Evolutionary conservation across 2,113 vertebrate genomes (phyloP), one percentile per base, ranked within the genome.

Genomic region (Hystrix cristata): DNA sequence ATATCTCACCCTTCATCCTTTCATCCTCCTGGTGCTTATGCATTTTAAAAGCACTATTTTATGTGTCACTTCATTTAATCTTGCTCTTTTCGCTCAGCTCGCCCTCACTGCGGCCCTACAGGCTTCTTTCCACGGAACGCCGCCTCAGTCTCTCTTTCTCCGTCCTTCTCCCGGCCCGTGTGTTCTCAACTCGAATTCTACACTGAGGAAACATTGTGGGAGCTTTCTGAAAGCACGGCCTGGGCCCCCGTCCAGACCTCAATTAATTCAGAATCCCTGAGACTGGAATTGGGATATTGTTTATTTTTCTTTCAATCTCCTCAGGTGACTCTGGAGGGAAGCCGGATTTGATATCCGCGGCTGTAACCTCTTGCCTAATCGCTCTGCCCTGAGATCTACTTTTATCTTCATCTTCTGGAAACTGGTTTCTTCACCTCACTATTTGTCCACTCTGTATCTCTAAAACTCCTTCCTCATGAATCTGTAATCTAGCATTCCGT

Each of bases 11-110:
- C 59, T 91, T 97, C 1, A 3, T 72, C 12, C 59, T 91, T 97
- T 93, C 84, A 94, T 87, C 94, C 80, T 59, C 34, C 90, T 38
- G 27, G 48, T 31, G 72, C 60, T 89, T 83, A 72, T 65, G 94
- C 85, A 90, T 69, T 96, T 91, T 76, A 71, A 95, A 94, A 82
- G 21, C 31, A 46, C 18, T 27, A 93, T 94, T 83, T 90, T 74
- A 48, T 79, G 72, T 27, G 80, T 72, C 46, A 46, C 38, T 94
- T 91, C 3, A 71, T 90, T 96, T 93, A 46, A 78, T 92, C 59
- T 92, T 82, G 91, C 2, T 8, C 38, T 38, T 4, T 90, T 94
- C 85, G 23, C 2, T 55, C 38, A 65, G 64, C n/a, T 23, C 34
- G 43, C 6, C 55, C 69, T 89, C 1, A 1, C 38, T 19, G 23